Percentiles rank a stretch among this genome's conserved stretches.
phyloP scores from a whole-genome alignment of 2,797 vertebrate species.

The Phrynocephalus guinanensis region DNA sequence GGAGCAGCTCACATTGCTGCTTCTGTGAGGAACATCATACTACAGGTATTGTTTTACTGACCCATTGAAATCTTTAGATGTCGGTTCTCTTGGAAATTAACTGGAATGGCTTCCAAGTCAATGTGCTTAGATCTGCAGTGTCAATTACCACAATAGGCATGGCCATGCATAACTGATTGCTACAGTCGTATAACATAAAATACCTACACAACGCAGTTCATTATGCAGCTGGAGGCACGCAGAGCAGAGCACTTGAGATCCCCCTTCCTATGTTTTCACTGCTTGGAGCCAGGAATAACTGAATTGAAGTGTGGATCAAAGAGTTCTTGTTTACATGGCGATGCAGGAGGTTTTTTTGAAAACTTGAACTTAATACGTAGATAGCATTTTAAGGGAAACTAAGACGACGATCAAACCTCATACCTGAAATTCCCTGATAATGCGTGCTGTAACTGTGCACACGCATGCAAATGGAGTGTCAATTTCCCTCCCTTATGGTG shows the following conservation, averaged over 20 bases:
- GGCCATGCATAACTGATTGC: not conserved
- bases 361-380: constrained; percentile 9
- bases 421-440: constrained; percentile 37
- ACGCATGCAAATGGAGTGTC: constrained; percentile 1
- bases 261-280: not conserved
- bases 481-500: constrained; percentile 13
- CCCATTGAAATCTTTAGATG: not conserved
- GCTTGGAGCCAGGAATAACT: not conserved
- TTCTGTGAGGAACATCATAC: not conserved
- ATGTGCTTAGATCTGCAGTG: not conserved
- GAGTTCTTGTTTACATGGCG: constrained; percentile 20
- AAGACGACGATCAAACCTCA: not conserved
- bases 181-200: constrained; percentile 16
- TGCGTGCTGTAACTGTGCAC: not conserved
- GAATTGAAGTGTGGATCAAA: constrained; percentile 15
- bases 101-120: not conserved
- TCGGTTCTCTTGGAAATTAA: constrained; percentile 13
- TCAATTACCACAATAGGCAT: constrained; percentile 12
- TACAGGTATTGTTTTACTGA: constrained; percentile 13
- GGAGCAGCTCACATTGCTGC: not conserved
- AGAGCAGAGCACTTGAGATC: constrained; percentile 23
- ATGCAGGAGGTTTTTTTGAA: constrained; percentile 7
- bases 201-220: not conserved
- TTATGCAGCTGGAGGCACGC: constrained; percentile 20
- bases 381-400: not conserved